These are phyloP conservation scores for Pogonocherus hispidulus DNA, from an alignment of 2,888 invertebrate genomes.

Conservation along the genomic window DNA sequence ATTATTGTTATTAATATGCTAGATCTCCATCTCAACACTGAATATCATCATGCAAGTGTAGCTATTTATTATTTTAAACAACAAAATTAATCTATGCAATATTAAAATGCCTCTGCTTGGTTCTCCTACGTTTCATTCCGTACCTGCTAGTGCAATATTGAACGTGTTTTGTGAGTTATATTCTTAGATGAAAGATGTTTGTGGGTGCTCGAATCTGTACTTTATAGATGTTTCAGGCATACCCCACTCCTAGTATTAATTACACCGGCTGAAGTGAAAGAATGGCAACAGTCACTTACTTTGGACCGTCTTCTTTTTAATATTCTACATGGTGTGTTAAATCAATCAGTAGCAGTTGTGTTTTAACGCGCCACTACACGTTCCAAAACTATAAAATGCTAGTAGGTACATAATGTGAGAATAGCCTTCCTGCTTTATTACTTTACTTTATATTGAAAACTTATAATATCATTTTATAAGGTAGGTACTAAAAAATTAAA, in stretches of 20 bases:
- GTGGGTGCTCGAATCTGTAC: conserved; percentile 25
- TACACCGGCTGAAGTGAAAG: conserved; percentile 38
- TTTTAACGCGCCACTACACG: background rate
- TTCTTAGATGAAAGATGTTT: conserved; percentile 28
- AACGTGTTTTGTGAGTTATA: conserved; percentile 22
- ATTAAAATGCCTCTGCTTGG: conserved; percentile 1
- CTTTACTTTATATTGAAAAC: no score
- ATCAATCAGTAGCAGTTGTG: conserved; percentile 14
- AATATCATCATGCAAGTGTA: no score
- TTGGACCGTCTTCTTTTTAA: conserved; percentile 12
- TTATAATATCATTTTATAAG: no score
- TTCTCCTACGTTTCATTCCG: background rate
- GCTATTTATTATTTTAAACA: background rate
- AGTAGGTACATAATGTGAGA: no score
- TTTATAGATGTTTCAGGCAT: conserved; percentile 28
- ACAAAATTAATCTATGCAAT: conserved; percentile 3
- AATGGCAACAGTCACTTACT: conserved; percentile 40
- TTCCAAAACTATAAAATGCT: no score
- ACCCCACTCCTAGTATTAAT: conserved; percentile 49
- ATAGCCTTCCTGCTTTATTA: no score
- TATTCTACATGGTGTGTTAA: conserved; percentile 6
- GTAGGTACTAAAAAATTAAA: no score
- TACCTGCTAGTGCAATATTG: conserved; percentile 16
- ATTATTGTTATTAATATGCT: no score
- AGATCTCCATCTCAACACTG: no score